Percentiles rank a stretch among this genome's conserved stretches.
Conservation (phyloP, 2,888 invertebrate genomes). For the Sinhomidia bicolor region DNA sequence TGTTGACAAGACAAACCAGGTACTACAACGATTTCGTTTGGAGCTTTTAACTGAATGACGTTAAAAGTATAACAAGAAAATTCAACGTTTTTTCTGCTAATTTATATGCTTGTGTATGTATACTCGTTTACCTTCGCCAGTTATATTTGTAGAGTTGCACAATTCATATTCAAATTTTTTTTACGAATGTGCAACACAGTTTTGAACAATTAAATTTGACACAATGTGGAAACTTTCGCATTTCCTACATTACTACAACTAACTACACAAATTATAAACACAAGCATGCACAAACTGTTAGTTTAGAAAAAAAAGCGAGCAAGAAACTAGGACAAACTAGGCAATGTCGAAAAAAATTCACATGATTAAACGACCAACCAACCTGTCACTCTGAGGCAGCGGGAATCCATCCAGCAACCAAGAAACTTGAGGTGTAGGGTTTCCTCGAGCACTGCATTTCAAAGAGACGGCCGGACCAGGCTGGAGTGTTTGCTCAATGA, state of each 20-base stretch:
- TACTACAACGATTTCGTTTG: background rate
- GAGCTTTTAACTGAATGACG: no score
- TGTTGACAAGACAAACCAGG: background rate
- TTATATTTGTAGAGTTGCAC: background rate
- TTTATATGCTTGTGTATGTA: no score
- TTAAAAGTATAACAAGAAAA: no score
- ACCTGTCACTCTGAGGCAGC: constrained; percentile 81
- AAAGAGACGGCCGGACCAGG: constrained; percentile 82
- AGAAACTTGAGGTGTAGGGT: constrained; percentile 82
- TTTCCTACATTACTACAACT: no score
- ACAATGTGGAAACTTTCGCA: no score
- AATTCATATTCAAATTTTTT: background rate
- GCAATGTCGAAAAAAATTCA: background rate
- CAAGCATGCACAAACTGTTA: no score
- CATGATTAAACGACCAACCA: constrained; percentile 62
- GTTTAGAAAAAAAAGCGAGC: no score
- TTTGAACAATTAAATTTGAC: no score
- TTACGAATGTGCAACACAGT: no score
- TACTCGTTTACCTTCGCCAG: no score
- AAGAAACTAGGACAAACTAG: constrained; percentile 7
- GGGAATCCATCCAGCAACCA: constrained; percentile 82
- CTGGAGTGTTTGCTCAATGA: constrained; percentile 78
- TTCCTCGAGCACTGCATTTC: constrained; percentile 82
- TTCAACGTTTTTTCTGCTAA: no score
- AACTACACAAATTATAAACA: no score